Base-by-base conservation (phyloP, 2,797 vertebrate genomes). In the Pelodytes ibericus region DNA sequence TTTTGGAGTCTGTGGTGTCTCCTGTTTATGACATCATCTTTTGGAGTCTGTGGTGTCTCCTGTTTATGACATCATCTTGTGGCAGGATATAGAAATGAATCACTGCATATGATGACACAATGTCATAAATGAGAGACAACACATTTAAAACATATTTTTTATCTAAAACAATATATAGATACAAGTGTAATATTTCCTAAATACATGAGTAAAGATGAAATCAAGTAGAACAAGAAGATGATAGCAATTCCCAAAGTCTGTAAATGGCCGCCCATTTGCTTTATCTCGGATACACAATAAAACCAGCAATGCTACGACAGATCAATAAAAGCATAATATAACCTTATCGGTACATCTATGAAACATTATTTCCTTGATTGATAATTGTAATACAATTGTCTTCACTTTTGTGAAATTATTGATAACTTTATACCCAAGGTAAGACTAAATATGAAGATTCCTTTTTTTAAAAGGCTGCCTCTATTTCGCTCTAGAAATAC, bases 341-440 rank as follows among this genome's bases (percentile, higher is more conserved):
- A 53, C n/a, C 56, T 68, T 22, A 24, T 72, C 63, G 36, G 58
- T 61, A 56, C 27, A 67, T 79, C 57, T 39, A 62, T 73, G 71
- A 51, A 24, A 62, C 67, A 64, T 47, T 68, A 61, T 68, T 68
- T 73, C 59, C 30, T 25, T 69, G 71, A 63, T 73, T 71, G 57
- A 79, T 79, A 79, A 62, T 68, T 61, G 39, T 73, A 56, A 79
- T 79, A 79, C 73, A 68, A 61, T 68, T 62, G 22, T 67, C 11
- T 39, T 73, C 59, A 67, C 56, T 61, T 61, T 61, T 72, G 47
- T 41, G 24, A 67, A 67, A 39, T 61, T 60, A 66, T 53, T 36
- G 24, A 49, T 68, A 72, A 25, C 65, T 36, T 49, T 57, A 67
- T 68, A 56, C 63, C 41, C 30, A 57, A 10, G 64, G 22, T 30